Conservation (phyloP, 2,113 vertebrate genomes). For the Scalopus aquaticus region DNA sequence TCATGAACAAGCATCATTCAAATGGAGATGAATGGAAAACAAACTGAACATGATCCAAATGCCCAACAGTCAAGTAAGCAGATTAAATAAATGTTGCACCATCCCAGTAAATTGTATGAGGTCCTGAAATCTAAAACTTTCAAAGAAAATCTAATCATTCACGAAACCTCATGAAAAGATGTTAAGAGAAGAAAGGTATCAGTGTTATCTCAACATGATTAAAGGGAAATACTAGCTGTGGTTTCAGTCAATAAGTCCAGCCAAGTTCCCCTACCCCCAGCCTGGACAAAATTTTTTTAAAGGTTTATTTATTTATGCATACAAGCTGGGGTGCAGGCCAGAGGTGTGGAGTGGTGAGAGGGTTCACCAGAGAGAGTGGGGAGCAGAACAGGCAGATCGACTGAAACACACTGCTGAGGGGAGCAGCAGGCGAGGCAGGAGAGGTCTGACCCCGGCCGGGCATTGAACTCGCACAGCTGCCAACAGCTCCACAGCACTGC, state of each 20-base stretch:
- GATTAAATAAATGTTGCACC: background rate
- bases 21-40: background rate
- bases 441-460: too few species aligned
- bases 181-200: background rate
- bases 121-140: background rate
- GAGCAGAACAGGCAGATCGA: too few species aligned
- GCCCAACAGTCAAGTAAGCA: background rate
- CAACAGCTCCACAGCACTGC: too few species aligned
- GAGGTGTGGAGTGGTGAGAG: too few species aligned
- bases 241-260: background rate
- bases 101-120: background rate
- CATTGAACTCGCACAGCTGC: too few species aligned
- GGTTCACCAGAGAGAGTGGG: too few species aligned
- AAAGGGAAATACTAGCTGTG: background rate
- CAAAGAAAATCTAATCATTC: background rate
- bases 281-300: background rate
- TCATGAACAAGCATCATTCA: background rate
- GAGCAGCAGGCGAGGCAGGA: too few species aligned
- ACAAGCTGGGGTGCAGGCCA: too few species aligned
- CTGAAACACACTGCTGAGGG: too few species aligned
- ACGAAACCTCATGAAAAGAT: background rate
- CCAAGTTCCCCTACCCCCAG: background rate
- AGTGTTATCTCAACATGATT: background rate
- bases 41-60: background rate
- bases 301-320: too few species aligned